phyloP scores from a whole-genome alignment of 2,113 vertebrate genomes.

The Murina feae region DNA sequence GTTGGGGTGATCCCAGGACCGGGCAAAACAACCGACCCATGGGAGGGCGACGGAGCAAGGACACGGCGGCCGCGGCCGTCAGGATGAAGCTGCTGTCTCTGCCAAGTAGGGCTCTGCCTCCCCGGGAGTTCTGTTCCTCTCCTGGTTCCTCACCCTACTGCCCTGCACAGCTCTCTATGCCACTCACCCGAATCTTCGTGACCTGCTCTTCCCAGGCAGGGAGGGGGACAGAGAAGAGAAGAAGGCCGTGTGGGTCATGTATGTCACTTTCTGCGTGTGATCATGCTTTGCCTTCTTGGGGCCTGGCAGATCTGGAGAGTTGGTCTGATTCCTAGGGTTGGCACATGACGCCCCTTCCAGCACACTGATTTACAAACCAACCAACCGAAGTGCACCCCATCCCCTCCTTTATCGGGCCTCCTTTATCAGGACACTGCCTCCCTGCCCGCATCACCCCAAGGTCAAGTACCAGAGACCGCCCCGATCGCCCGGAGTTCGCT shows the following conservation, averaged over 20 bases:
- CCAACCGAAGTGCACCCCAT: accelerated
- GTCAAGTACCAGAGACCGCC: background rate
- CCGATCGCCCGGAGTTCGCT: no score
- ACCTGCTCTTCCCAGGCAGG: no score
- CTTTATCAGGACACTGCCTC: background rate
- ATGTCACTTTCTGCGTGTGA: background rate
- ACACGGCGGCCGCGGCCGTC: accelerated
- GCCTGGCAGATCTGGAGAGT: background rate
- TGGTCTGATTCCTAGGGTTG: background rate
- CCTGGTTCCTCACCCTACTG: background rate
- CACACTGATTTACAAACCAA: background rate
- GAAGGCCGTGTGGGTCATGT: no score
- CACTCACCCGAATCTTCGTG: background rate
- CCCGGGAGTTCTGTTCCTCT: background rate
- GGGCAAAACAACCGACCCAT: conserved; percentile 73
- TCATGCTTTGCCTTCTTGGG: background rate
- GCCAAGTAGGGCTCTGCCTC: accelerated
- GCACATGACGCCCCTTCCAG: background rate
- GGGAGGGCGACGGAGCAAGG: background rate
- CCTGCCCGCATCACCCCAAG: background rate
- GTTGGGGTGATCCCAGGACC: conserved; percentile 76
- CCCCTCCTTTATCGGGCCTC: background rate
- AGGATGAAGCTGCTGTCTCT: background rate
- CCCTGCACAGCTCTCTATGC: background rate
- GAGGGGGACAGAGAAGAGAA: background rate